Evolutionary conservation across 2,888 invertebrate genomes (phyloP).

Genomic region (Dioctria linearis): DNA sequence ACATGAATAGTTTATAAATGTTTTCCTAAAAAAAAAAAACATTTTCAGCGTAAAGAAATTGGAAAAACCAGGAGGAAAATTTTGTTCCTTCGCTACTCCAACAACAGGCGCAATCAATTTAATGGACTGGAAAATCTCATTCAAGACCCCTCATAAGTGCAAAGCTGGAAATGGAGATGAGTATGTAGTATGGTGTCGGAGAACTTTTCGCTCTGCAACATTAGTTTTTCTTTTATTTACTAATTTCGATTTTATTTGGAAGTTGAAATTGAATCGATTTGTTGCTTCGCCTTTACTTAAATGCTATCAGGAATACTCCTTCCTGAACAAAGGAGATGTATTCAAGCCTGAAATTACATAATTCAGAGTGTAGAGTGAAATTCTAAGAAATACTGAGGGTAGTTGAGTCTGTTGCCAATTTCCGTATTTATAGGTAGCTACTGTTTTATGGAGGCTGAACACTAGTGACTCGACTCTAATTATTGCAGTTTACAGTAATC

Average conservation of each 20-base stretch:
- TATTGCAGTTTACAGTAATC: no score
- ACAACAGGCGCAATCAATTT: slow-evolving; percentile 13
- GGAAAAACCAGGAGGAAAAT: not conserved
- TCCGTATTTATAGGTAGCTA: no score
- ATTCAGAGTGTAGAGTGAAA: no score
- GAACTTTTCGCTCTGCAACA: not conserved
- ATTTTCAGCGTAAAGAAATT: not conserved
- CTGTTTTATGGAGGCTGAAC: no score
- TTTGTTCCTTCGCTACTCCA: not conserved
- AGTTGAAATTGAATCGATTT: not conserved
- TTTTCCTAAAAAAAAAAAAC: not conserved
- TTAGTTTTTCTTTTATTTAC: slow-evolving; percentile 1
- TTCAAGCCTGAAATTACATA: no score
- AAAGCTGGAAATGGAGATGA: no score
- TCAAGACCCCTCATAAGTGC: not conserved
- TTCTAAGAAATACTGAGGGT: no score
- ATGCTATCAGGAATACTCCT: no score
- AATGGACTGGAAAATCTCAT: slow-evolving; percentile 10
- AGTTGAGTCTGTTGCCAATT: no score
- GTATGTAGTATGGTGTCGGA: not conserved
- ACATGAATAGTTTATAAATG: slow-evolving; percentile 10
- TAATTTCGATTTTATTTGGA: slow-evolving; percentile 6
- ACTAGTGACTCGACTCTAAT: no score
- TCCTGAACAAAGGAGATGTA: no score
- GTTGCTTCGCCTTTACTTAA: not conserved